phyloP scores from a whole-genome alignment of 1,140 invertebrate genomes.

The Drosophila nigromelanica region DNA sequence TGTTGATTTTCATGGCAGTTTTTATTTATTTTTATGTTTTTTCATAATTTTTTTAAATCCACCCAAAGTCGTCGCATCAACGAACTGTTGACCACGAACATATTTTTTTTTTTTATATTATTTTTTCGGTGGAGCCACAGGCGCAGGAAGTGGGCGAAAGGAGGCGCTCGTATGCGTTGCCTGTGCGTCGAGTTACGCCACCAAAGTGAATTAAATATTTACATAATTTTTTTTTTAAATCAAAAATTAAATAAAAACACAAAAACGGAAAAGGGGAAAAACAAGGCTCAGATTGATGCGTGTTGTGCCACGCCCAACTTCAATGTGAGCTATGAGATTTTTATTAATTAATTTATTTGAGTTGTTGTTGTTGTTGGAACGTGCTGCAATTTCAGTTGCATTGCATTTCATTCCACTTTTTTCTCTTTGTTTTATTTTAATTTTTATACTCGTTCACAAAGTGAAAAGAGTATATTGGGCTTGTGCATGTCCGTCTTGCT shows the following conservation, averaged over 20 bases:
- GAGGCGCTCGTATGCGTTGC: background rate
- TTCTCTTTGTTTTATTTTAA: conserved; percentile 36
- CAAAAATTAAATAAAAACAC: conserved; percentile 71
- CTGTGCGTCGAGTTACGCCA: conserved; percentile 17
- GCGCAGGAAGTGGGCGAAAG: conserved; percentile 5
- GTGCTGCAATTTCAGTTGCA: conserved; percentile 29
- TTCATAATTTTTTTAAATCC: conserved; percentile 9
- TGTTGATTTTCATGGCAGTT: conserved; percentile 22
- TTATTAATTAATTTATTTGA: conserved; percentile 81
- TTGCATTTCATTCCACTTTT: conserved; percentile 28
- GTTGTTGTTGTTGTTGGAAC: conserved; percentile 28
- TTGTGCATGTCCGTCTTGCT: too few species aligned
- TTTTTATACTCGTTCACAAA: conserved; percentile 1
- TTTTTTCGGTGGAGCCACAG: background rate
- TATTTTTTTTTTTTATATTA: conserved; percentile 19
- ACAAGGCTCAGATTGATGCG: conserved; percentile 16
- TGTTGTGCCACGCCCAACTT: conserved; percentile 1
- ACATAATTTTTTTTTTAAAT: conserved; percentile 65
- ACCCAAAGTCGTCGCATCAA: background rate
- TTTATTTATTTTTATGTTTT: conserved; percentile 25
- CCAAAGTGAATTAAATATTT: conserved; percentile 69
- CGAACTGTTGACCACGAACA: conserved; percentile 31
- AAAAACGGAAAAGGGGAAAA: conserved; percentile 13
- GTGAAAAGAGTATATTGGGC: too few species aligned
- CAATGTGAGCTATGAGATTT: conserved; percentile 47